Evolutionary conservation across 2,113 vertebrate genomes (phyloP).

Genomic region (Oostethus manadensis): DNA sequence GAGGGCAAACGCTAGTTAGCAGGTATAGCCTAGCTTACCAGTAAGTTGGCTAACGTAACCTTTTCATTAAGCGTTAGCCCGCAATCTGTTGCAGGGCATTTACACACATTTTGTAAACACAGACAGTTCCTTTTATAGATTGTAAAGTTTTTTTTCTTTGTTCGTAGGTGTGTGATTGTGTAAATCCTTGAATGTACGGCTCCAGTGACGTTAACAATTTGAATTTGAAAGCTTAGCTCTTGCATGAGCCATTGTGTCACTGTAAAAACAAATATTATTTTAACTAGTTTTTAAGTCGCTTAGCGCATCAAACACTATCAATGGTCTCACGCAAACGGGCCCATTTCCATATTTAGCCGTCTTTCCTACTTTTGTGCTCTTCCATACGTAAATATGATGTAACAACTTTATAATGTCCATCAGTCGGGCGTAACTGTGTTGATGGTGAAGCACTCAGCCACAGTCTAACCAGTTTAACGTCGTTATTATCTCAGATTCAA

Average conservation of each 20-base stretch:
- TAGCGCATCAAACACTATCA: background rate
- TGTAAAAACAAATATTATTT: background rate
- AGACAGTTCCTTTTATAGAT: background rate
- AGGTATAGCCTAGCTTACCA: slow-evolving; percentile 29
- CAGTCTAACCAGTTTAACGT: background rate
- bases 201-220: slow-evolving; percentile 1
- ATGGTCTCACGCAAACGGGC: background rate
- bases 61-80: slow-evolving; percentile 3
- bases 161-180: background rate
- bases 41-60: slow-evolving; percentile 26
- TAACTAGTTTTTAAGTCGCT: background rate
- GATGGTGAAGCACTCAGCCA: background rate
- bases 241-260: background rate
- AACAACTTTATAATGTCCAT: background rate
- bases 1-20: slow-evolving; percentile 40
- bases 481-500: background rate
- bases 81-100: slow-evolving; percentile 3
- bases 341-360: slow-evolving; percentile 23
- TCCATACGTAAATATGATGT: background rate
- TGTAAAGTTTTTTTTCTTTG: background rate
- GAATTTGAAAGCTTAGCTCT: background rate
- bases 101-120: background rate
- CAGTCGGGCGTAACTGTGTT: background rate
- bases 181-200: too few relatives aligned
- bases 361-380: background rate